Evolutionary conservation across 2,113 vertebrate genomes (phyloP).

Genomic region (Mormyrus iriodes): DNA sequence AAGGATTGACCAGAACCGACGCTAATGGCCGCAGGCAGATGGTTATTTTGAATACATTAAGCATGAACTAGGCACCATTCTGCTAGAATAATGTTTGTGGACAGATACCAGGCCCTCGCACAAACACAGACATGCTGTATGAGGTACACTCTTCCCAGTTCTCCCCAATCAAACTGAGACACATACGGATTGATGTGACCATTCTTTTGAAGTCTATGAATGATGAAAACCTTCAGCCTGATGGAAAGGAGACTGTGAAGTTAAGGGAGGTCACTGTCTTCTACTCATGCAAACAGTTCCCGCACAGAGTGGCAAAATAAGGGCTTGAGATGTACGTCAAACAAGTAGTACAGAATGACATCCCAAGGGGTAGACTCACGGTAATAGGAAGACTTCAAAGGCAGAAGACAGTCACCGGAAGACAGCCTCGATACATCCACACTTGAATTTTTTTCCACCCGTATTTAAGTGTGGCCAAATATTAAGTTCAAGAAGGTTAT

Average conservation of each 20-base stretch:
- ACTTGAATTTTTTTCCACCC: slow-evolving; percentile 36
- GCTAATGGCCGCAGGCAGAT: slow-evolving; percentile 1
- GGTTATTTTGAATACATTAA: not conserved
- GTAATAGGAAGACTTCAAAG: slow-evolving; percentile 28
- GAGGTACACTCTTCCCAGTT: not conserved
- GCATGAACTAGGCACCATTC: not conserved
- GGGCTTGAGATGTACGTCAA: slow-evolving; percentile 6
- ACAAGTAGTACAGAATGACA: not conserved
- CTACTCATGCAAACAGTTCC: slow-evolving; percentile 7
- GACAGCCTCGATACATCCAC: slow-evolving; percentile 41
- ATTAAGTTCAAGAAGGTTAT: slow-evolving; percentile 67
- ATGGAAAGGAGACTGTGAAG: not conserved
- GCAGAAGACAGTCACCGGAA: slow-evolving; percentile 14
- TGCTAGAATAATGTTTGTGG: not conserved
- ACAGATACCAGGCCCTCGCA: not conserved
- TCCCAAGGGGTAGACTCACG: not conserved
- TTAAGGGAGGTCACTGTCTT: not conserved
- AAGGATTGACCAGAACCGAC: not conserved
- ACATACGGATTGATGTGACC: not conserved
- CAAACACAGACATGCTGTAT: not conserved
- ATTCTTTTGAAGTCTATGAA: not conserved
- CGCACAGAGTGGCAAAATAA: not conserved
- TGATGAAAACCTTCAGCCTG: slow-evolving; percentile 1
- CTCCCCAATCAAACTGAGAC: not conserved
- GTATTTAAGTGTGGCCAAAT: slow-evolving; percentile 57